Evolutionary conservation across 2,888 invertebrate genomes (phyloP).

Genomic region (Lochmaea crataegi): DNA sequence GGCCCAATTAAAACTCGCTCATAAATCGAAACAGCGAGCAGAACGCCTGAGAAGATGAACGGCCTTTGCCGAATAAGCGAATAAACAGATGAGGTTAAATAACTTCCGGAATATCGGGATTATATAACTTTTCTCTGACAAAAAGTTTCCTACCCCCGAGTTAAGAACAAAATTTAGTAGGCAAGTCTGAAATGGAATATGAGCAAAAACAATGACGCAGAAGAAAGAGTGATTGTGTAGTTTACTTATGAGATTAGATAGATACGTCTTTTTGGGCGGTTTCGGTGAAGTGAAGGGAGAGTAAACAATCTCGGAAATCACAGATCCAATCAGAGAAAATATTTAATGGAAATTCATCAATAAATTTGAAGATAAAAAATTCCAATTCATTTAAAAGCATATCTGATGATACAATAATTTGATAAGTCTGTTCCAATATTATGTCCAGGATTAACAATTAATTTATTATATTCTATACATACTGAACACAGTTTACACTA

Average conservation of each 20-base stretch:
- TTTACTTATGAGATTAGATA: constrained; percentile 54
- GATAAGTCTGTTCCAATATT: too few species aligned
- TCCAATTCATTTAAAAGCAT: neutral
- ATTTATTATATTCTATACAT: too few species aligned
- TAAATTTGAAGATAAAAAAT: neutral
- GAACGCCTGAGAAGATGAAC: constrained; percentile 57
- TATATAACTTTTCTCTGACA: constrained; percentile 53
- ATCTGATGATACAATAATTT: neutral
- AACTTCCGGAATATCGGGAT: constrained; percentile 57
- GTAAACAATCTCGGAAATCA: neutral
- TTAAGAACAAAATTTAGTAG: constrained; percentile 52
- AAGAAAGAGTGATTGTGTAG: constrained; percentile 56
- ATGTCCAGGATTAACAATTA: too few species aligned
- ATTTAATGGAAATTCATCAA: neutral
- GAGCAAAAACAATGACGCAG: constrained; percentile 57
- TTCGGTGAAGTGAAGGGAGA: neutral
- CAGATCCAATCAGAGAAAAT: constrained; percentile 13
- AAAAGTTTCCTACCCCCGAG: constrained; percentile 54
- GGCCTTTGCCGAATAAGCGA: constrained; percentile 58
- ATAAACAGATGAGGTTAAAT: constrained; percentile 60
- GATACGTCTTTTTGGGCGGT: constrained; percentile 12
- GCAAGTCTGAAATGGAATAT: constrained; percentile 49
- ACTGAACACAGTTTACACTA: too few species aligned
- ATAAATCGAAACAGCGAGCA: constrained; percentile 60
- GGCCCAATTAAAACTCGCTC: constrained; percentile 62